A percentile compares a stretch with the other conserved stretches of the same genome.
phyloP scores from a whole-genome alignment of 37 sponge, comb jelly and placozoan genomes.

The Haliclona indistincta region DNA sequence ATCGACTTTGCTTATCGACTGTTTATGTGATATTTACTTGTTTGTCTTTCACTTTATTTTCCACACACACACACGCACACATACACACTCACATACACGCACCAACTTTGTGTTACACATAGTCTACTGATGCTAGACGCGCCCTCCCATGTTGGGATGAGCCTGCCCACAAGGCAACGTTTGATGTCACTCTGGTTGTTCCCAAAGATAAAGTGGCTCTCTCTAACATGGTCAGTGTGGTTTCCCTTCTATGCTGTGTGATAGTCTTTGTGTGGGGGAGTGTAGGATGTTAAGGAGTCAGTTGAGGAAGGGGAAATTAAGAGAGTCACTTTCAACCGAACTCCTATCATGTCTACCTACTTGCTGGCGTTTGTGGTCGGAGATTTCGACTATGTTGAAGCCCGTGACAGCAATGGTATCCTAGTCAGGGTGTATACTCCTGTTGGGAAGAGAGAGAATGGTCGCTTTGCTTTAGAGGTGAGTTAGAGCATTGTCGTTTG shows the following conservation, averaged over 20 bases:
- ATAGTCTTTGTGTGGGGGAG: neutral
- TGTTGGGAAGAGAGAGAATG: constrained; percentile 85
- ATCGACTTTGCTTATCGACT: too few relatives aligned
- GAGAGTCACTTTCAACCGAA: constrained; percentile 68
- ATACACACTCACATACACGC: neutral
- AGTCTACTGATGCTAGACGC: constrained; percentile 94
- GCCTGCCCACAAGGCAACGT: constrained; percentile 93
- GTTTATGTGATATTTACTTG: too few relatives aligned
- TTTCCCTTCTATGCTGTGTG: too few relatives aligned
- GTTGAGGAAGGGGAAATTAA: constrained; percentile 31
- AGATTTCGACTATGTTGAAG: constrained; percentile 93
- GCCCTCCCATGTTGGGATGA: constrained; percentile 99
- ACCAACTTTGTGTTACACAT: neutral
- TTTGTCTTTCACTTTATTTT: too few relatives aligned
- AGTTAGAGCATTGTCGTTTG: neutral
- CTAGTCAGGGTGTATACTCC: constrained; percentile 93
- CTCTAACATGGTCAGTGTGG: constrained; percentile 87
- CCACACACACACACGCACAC: neutral
- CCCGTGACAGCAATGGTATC: constrained; percentile 68
- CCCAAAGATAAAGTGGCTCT: constrained; percentile 90
- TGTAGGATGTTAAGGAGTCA: constrained; percentile 17
- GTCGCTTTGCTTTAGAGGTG: constrained; percentile 82
- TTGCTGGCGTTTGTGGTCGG: constrained; percentile 95
- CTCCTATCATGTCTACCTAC: constrained; percentile 93
- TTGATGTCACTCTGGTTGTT: constrained; percentile 89